phyloP scores from a whole-genome alignment of 2,113 vertebrate species.

The Taxidea taxus region DNA sequence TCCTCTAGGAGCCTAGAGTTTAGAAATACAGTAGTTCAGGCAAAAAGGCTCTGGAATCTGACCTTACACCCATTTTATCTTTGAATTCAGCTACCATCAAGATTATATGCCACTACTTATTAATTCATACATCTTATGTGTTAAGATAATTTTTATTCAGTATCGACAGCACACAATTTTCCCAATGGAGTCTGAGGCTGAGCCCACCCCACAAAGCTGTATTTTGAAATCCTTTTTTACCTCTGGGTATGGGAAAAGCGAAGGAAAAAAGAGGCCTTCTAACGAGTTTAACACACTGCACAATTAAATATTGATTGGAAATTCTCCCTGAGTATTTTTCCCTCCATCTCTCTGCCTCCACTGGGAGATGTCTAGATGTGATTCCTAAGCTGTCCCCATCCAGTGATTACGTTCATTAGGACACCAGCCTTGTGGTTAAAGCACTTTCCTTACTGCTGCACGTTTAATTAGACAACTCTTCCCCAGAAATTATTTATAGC shows the following conservation, averaged over 20 bases:
- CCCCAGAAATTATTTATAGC: slow-evolving; percentile 89
- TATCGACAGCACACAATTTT: background rate
- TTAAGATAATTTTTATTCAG: background rate
- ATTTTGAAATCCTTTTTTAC: slow-evolving; percentile 47
- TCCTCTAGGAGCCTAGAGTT: background rate
- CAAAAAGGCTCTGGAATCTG: background rate
- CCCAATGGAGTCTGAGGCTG: background rate
- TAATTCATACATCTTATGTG: background rate
- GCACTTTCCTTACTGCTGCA: slow-evolving; percentile 83
- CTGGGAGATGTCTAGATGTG: slow-evolving; percentile 79
- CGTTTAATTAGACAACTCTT: slow-evolving; percentile 88
- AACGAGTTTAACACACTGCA: slow-evolving; percentile 71
- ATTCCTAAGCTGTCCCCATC: slow-evolving; percentile 86
- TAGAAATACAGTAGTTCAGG: background rate
- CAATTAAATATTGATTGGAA: slow-evolving; percentile 88
- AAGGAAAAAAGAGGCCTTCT: background rate
- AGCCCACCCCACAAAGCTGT: slow-evolving; percentile 32
- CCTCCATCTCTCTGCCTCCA: slow-evolving; percentile 77
- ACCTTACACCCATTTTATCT: background rate
- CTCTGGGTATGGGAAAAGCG: slow-evolving; percentile 55
- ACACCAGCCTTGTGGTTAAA: slow-evolving; percentile 85
- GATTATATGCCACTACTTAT: background rate
- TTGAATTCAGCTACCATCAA: background rate
- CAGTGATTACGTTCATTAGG: slow-evolving; percentile 88
- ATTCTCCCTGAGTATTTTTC: slow-evolving; percentile 78